Evolutionary conservation across 2,888 invertebrate genomes (phyloP).

Genomic region (Agriotes lineatus): DNA sequence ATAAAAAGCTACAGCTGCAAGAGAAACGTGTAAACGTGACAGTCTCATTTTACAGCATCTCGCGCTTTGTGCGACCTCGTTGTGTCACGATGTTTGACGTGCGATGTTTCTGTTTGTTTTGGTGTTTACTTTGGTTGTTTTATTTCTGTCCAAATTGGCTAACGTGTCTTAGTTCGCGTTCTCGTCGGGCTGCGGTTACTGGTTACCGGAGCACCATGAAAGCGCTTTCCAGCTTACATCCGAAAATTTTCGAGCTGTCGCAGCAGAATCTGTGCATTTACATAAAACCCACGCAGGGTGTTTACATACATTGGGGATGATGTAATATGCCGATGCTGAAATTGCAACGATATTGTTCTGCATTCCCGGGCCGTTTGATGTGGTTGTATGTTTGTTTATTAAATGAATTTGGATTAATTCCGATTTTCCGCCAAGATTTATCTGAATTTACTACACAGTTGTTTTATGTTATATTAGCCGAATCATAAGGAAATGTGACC

Average conservation of each 20-base stretch:
- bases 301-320: constrained; percentile 1
- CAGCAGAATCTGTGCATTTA: background rate
- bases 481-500: no score
- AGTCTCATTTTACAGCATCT: constrained; percentile 2
- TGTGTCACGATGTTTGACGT: constrained; percentile 11
- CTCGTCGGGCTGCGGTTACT: background rate
- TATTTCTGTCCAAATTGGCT: constrained; percentile 16
- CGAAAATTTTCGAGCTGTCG: background rate
- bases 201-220: background rate
- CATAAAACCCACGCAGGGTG: constrained; percentile 1
- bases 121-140: constrained; percentile 12
- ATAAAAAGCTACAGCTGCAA: constrained; percentile 5
- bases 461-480: no score
- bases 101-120: constrained; percentile 13
- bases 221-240: background rate
- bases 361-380: background rate
- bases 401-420: background rate
- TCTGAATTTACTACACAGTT: no score
- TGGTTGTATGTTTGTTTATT: background rate
- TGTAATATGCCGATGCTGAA: background rate
- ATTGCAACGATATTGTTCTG: constrained; percentile 2
- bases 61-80: background rate
- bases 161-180: background rate
- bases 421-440: background rate
- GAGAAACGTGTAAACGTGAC: background rate